phyloP scores from a whole-genome alignment of 2,113 vertebrate species.

The Mastomys natalensis region DNA sequence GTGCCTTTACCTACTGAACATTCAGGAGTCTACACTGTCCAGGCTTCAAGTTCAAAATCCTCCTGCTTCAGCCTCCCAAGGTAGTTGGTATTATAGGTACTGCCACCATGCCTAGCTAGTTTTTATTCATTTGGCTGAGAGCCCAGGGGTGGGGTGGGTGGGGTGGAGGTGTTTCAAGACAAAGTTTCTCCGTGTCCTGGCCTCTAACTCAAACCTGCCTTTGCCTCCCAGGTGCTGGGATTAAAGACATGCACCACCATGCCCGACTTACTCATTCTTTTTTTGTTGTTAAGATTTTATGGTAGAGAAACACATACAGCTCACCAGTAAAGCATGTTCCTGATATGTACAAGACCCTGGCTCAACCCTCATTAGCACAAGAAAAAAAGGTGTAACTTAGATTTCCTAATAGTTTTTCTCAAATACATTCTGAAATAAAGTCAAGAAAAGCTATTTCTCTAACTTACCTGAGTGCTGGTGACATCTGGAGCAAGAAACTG shows the following conservation, averaged over 20 bases:
- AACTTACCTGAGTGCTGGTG: constrained; percentile 95
- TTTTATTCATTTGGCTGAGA: background rate
- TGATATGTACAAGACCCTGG: background rate
- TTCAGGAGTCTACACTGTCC: background rate
- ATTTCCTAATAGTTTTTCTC: background rate
- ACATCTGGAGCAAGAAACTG: constrained; percentile 98
- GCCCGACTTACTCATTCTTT: background rate
- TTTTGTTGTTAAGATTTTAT: background rate
- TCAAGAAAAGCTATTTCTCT: background rate
- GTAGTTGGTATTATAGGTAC: background rate
- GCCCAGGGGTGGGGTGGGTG: too few relatives aligned
- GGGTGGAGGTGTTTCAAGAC: background rate
- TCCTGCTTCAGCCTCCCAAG: too few relatives aligned
- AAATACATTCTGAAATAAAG: background rate
- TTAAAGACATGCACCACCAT: background rate
- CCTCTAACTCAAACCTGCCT: background rate
- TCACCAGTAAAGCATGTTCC: background rate
- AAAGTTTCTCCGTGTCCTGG: background rate
- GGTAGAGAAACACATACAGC: background rate
- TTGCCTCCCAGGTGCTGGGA: background rate
- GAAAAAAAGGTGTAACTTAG: background rate
- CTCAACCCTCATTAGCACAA: background rate
- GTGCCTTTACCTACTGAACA: background rate
- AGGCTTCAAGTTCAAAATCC: background rate
- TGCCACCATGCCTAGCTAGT: background rate